These are phyloP conservation scores for Drosophila elegans DNA, from an alignment of 1,140 invertebrate species.

Conservation along the genomic window DNA sequence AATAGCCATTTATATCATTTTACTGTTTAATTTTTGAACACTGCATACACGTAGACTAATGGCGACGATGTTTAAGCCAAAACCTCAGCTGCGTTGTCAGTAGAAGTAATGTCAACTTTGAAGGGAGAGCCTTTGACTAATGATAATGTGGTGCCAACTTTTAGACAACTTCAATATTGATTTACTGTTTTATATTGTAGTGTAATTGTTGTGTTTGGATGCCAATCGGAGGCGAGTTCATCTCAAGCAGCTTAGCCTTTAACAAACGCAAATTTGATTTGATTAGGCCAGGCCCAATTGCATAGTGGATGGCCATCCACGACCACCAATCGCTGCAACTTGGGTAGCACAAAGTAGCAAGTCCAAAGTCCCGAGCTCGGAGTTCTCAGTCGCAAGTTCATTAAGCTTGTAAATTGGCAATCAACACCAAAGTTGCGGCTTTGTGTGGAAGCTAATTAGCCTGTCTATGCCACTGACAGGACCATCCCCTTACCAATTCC, in stretches of 20 bases:
- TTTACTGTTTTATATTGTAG: no score
- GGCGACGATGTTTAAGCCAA: conserved; percentile 3
- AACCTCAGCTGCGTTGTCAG: neutral
- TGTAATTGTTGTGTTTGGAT: no score
- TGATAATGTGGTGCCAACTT: neutral
- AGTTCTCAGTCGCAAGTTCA: conserved; percentile 47
- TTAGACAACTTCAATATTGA: no score
- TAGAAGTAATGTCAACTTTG: conserved; percentile 11
- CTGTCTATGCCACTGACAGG: conserved; percentile 60
- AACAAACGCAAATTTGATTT: conserved; percentile 47
- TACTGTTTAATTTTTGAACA: no score
- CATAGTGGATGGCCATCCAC: conserved; percentile 10
- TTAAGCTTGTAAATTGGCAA: conserved; percentile 74
- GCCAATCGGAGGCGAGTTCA: neutral
- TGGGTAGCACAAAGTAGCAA: conserved; percentile 18
- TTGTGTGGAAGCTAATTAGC: conserved; percentile 74
- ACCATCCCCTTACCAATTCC: conserved; percentile 7
- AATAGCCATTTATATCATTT: no score
- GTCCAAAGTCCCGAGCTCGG: neutral
- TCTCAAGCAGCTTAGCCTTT: neutral
- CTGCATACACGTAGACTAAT: neutral
- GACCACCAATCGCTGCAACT: conserved; percentile 10
- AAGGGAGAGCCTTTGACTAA: no score
- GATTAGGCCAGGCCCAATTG: conserved; percentile 40
- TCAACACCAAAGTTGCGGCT: conserved; percentile 69